Evolutionary conservation across 2,797 vertebrate genomes (phyloP).

Genomic region (Fundulus diaphanus): DNA sequence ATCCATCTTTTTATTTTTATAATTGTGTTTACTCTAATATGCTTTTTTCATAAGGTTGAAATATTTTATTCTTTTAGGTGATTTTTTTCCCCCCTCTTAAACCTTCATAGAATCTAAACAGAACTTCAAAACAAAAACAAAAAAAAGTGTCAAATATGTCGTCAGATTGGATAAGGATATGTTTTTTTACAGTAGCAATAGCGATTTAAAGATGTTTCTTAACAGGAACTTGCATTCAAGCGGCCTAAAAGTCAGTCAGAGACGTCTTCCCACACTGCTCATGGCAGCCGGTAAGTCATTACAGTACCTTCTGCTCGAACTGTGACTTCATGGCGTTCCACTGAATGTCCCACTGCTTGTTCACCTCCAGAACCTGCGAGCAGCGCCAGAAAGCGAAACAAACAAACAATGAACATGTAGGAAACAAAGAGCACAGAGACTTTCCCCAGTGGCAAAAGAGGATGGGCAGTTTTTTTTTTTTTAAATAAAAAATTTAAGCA

Average conservation of each 20-base stretch:
- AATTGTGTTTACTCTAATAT: too few relatives aligned
- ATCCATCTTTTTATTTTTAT: too few relatives aligned
- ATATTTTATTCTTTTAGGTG: neutral
- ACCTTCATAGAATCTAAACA: conserved; percentile 21
- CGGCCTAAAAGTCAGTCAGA: conserved; percentile 10
- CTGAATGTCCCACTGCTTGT: conserved; percentile 99
- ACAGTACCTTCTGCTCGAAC: conserved; percentile 96
- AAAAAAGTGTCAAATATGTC: neutral
- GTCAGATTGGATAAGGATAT: too few relatives aligned
- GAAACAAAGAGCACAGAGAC: conserved; percentile 58
- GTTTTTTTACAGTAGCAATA: neutral
- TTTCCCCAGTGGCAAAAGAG: conserved; percentile 69
- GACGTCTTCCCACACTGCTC: conserved; percentile 51
- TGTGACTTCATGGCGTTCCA: conserved; percentile 98
- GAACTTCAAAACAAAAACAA: conserved; percentile 40
- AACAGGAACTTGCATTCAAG: conserved; percentile 2
- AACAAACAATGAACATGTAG: conserved; percentile 51
- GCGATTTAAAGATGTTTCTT: neutral
- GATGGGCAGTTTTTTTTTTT: conserved; percentile 37
- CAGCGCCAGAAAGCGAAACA: conserved; percentile 49
- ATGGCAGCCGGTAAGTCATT: conserved; percentile 60
- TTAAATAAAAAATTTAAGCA: conserved; percentile 22
- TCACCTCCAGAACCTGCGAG: conserved; percentile 94
- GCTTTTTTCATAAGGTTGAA: too few relatives aligned
- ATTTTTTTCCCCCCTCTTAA: neutral